Evolutionary conservation across 2,888 invertebrate species (phyloP), one percentile per base, ranked within the genome.

Genomic region (Diaphora mendica): DNA sequence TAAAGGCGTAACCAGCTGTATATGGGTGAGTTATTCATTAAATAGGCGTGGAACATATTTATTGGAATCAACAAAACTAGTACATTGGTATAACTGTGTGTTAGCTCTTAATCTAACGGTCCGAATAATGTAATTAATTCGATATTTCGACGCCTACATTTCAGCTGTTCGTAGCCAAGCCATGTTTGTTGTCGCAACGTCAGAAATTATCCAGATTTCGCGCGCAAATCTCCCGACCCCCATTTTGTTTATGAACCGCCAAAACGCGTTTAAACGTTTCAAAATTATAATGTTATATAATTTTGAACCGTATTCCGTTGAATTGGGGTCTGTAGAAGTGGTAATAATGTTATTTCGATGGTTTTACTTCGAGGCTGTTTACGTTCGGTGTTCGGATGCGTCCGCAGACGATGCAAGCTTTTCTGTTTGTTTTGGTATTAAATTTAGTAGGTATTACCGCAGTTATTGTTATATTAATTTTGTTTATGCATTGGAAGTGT

Each of bases 191-290:
- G 90, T 88, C 85, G 79, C 86, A 91, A 83, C 90, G 89, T 91
- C 91, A 90, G 94, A 94, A 94, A 93, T 93, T 92, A 93, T 92
- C 93, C 94, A 94, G 94, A 94, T 92, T 92, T 92, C 89, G 90
- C 91, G 89, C 88, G 90, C 90, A 80, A 87, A 88, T 87, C 86
- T 83, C 79, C 84, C 85, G 79, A 80, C 81, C 84, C 80, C 78
- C 79, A 77, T 77, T 64, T 86, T 91, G 93, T 93, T 92, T 93
- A 92, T 88, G 82, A 86, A 78, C 88, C 87, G 83, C 87, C 89
- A 86, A 87, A 90, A 77, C 82, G 87, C 81, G 78, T 81, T 86
- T 85, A 79, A 77, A 76, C 72, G 80, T 80, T 75, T 70, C 77
- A 74, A 88, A 86, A 87, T 87, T 78, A 83, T 85, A 80, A 83